phyloP scores from a whole-genome alignment of 2,888 invertebrate species.

The Callimorpha dominula region DNA sequence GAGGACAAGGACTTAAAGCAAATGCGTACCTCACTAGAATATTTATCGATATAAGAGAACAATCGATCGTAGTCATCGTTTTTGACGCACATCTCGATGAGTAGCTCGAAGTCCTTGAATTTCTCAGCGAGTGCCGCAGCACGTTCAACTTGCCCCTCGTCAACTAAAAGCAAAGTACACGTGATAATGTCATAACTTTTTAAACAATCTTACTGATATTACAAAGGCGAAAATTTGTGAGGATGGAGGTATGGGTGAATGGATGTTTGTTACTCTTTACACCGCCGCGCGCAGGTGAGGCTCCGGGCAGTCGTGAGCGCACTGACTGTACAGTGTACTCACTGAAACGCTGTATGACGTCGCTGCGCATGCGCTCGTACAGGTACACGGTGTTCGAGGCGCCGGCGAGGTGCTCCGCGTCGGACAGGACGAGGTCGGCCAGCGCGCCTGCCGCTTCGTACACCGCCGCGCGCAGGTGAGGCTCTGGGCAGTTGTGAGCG shows the following conservation, averaged over 20 bases:
- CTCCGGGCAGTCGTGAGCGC: background rate
- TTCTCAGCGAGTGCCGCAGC: conserved; percentile 96
- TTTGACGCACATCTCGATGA: conserved; percentile 93
- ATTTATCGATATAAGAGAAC: conserved; percentile 73
- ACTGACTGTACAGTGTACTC: conserved; percentile 52
- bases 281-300: too few relatives aligned
- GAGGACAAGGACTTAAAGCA: too few relatives aligned
- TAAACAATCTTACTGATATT: too few relatives aligned
- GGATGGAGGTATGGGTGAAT: too few relatives aligned
- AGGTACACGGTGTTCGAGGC: conserved; percentile 63
- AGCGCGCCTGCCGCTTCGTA: conserved; percentile 70
- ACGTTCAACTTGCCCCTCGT: conserved; percentile 91
- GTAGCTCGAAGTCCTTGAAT: conserved; percentile 93
- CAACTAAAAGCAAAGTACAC: conserved; percentile 82
- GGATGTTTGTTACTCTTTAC: too few relatives aligned
- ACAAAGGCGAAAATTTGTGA: too few relatives aligned
- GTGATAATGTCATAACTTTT: too few relatives aligned
- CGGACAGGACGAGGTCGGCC: conserved; percentile 67
- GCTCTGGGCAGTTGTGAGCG: background rate
- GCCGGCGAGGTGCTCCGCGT: conserved; percentile 48
- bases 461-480: too few relatives aligned
- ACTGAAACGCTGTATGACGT: conserved; percentile 90
- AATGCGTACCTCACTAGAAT: conserved; percentile 67
- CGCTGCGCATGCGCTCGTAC: conserved; percentile 89
- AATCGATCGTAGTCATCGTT: conserved; percentile 88